Evolutionary conservation across 2,797 vertebrate species (phyloP), one percentile per base, ranked within the genome.

Genomic region (Sciaenops ocellatus): DNA sequence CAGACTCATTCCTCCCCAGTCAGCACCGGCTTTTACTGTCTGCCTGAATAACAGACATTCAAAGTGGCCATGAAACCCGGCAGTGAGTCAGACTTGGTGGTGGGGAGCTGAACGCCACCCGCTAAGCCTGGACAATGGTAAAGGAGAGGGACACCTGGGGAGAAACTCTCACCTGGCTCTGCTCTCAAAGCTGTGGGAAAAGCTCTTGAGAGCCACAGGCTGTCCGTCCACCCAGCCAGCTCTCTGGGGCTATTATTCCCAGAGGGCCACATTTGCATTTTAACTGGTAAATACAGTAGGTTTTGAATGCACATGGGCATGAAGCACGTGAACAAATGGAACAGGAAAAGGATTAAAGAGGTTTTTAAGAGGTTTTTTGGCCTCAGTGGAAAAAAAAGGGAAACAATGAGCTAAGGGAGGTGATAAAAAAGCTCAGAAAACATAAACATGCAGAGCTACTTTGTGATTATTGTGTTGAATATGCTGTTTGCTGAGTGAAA

Each of bases 201-300:
- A 72, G 76, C 86, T 73, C 82, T 84, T 0, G 4, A 80, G 73
- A 81, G 69, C 83, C 69, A 68, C 62, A 64, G 76, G 84, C 79
- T 16, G 48, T 69, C 52, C 15, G 63, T 84, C 63, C 82, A 85
- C 66, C 72, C 65, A 59, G 77, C 67, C 73, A 59, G 59, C 41
- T 82, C 82, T 75, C 50, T 10, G 38, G 69, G 61, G 60, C 60
- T 46, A 79, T 85, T 91, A 87, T 69, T 82, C 81, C 80, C 82
- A 76, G 20, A 47, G 77, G 64, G 71, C 34, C 6, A 30, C 66
- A 85, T 89, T 89, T 87, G 83, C 89, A 92, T 92, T 90, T 85
- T 78, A 88, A 92, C 78, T 67, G 70, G 78, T 88, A 78, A 81
- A 79, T 85, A 87, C 65, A 76, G 78, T 22, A 34, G 50, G 67